Evolutionary conservation across 2,113 vertebrate species (phyloP), one percentile per base, ranked within the genome.

Genomic region (Laterallus jamaicensis): DNA sequence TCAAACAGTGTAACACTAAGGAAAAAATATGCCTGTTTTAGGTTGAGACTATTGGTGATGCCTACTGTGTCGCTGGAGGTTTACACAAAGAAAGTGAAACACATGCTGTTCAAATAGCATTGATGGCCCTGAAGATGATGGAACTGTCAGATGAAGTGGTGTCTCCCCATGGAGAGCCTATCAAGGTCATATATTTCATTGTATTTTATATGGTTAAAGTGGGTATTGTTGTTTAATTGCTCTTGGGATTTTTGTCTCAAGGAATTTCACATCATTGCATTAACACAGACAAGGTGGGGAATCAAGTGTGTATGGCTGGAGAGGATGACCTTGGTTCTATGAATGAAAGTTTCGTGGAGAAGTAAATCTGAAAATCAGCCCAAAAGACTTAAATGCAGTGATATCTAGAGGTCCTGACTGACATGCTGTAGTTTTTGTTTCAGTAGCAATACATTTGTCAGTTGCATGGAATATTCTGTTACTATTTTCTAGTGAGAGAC

Each of bases 1-100:
- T 37, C 17, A 88, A 29, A 39, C 35, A 77, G 17, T 66, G 11
- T 94, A 86, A 40, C 42, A 77, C 20, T 44, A 49, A 86, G 68
- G 40, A 95, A 66, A 21, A 70, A 91, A 84, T 96, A 12, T 96
- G 9, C 69, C 13, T 95, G 56, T 98, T 95, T 92, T 82, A 99
- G 99, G 99, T 99, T 97, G 99, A 99, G 98, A 99, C 99, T 42
- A 99, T 99, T 62, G 99, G 99, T 7, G 99, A 99, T 91, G 99
- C 99, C 1, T 99, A 99, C 85, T 99, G 99, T 95, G 99, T 99
- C 9, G 99, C 99, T 40, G 99, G 99, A 75, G 99, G 99, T 35
- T 97, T 99, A 35, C 99, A 99, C 97, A 99, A 98, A 91, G 99
- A 99, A 96, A 99, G 99, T 68, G 98, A 99, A 47, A 99, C 98